A percentile compares a stretch with the other conserved stretches of the same genome.
These are phyloP conservation scores for Aplysia californica DNA, from an alignment of 1,140 invertebrate genomes.

Conservation along the genomic window DNA sequence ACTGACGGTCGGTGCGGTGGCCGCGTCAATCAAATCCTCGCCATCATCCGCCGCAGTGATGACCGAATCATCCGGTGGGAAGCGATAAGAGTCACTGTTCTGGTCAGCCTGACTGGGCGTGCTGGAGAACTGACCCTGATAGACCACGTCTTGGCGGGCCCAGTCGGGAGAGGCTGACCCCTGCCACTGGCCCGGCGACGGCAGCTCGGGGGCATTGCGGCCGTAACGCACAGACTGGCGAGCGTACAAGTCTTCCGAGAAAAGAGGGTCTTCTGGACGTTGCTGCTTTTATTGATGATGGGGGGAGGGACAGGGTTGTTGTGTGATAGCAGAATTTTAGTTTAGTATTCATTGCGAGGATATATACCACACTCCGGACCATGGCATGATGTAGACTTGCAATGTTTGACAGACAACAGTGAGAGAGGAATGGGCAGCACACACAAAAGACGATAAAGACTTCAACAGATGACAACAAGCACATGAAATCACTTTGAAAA, in stretches of 20 bases:
- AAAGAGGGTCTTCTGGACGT: slow-evolving; percentile 29
- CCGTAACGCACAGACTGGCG: slow-evolving; percentile 51
- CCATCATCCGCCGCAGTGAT: background rate
- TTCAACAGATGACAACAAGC: no score
- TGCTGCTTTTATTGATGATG: no score
- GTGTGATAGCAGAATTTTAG: no score
- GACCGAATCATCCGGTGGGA: slow-evolving; percentile 53
- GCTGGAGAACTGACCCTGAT: slow-evolving; percentile 25
- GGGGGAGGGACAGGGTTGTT: background rate
- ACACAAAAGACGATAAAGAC: no score
- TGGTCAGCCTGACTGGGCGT: slow-evolving; percentile 39
- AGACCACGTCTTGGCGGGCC: slow-evolving; percentile 36
- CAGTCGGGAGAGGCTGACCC: slow-evolving; percentile 32
- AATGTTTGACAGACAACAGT: no score
- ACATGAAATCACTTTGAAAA: no score
- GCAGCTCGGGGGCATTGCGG: slow-evolving; percentile 31
- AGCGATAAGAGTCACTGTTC: slow-evolving; percentile 38
- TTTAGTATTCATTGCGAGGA: no score
- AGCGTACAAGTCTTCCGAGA: slow-evolving; percentile 52
- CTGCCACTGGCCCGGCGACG: background rate
- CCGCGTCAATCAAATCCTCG: background rate
- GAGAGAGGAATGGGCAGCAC: no score
- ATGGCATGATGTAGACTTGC: no score
- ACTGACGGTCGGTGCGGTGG: no score
- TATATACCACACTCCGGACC: no score